Conservation (phyloP, 2,113 vertebrate species). For the Amblyopsis rosae region DNA sequence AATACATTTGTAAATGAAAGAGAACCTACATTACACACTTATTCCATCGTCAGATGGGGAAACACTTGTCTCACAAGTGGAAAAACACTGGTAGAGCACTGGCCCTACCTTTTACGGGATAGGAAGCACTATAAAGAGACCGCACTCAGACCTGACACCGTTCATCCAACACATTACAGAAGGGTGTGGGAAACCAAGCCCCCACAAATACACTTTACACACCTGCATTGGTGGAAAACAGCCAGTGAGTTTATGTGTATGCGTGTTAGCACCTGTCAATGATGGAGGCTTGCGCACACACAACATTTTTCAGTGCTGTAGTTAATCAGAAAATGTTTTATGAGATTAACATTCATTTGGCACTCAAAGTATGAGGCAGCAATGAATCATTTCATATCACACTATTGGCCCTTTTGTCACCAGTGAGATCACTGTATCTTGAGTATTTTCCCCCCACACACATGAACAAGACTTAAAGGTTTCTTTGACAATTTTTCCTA, state of each 20-base stretch:
- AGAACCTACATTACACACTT: neutral
- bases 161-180: neutral
- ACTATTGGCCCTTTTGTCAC: neutral
- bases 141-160: neutral
- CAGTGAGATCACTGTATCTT: neutral
- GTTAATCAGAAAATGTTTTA: neutral
- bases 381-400: neutral
- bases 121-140: neutral
- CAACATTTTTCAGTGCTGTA: neutral
- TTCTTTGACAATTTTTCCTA: neutral
- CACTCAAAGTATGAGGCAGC: conserved; percentile 38
- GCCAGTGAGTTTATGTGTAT: conserved; percentile 25
- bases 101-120: conserved; percentile 1
- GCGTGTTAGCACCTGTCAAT: conserved; percentile 11
- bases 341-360: conserved; percentile 47
- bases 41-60: neutral
- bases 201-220: neutral
- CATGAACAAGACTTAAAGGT: neutral
- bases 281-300: neutral
- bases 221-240: neutral
- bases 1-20: conserved; percentile 50
- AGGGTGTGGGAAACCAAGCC: too few species aligned
- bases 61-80: neutral
- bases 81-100: conserved; percentile 10
- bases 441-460: too few species aligned